A percentile compares a stretch with the other conserved stretches of the same genome.
phyloP scores from a whole-genome alignment of 2,888 invertebrate species.

The Leucophenga montana region DNA sequence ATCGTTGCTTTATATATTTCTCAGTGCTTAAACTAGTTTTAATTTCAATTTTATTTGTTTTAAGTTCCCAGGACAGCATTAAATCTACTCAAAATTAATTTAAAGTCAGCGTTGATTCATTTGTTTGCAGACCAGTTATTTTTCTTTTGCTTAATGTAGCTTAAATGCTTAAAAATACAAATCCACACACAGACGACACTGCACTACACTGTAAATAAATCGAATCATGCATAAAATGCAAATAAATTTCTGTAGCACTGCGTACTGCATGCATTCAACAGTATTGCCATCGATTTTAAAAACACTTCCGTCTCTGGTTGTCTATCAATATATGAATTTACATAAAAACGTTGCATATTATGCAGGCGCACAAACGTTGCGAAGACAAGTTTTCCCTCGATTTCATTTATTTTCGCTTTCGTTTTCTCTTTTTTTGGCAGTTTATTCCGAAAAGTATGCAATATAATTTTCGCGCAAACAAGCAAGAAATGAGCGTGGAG shows the following conservation, averaged over 20 bases:
- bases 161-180: neutral
- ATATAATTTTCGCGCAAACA: neutral
- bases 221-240: constrained; percentile 64
- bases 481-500: neutral
- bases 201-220: constrained; percentile 51
- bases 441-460: constrained; percentile 7
- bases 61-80: too few relatives aligned
- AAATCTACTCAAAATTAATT: too few relatives aligned
- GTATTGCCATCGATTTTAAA: constrained; percentile 31
- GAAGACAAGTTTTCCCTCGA: neutral
- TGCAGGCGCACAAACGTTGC: neutral
- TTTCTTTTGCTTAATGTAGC: constrained; percentile 2
- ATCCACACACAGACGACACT: neutral
- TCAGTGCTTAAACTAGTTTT: too few relatives aligned
- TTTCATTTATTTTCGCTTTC: neutral
- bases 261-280: constrained; percentile 1
- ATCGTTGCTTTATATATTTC: too few relatives aligned
- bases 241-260: constrained; percentile 54
- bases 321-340: constrained; percentile 51
- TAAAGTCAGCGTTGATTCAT: too few relatives aligned
- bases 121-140: neutral
- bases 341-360: constrained; percentile 50
- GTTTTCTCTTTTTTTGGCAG: neutral
- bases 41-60: too few relatives aligned
- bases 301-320: constrained; percentile 33